These are phyloP conservation scores for Sylvicapra grimmia DNA, from an alignment of 2,113 vertebrate species.

Conservation along the genomic window DNA sequence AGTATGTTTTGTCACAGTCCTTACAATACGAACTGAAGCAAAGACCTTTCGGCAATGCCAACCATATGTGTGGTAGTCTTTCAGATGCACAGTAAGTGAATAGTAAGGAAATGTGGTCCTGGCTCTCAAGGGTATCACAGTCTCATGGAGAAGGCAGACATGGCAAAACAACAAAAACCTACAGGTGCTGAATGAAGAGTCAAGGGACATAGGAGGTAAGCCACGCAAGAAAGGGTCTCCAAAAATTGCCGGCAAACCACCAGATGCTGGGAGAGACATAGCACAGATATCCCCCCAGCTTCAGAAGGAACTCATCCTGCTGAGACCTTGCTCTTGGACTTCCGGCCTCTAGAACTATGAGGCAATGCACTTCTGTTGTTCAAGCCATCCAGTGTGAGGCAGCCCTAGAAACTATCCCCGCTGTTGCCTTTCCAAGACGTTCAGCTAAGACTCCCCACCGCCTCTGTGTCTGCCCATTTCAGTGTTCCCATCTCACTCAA, in stretches of 20 bases:
- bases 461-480: background rate
- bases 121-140: background rate
- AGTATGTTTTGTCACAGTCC: slow-evolving; percentile 5
- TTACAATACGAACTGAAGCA: slow-evolving; percentile 34
- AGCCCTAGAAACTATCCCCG: background rate
- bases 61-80: slow-evolving; percentile 15
- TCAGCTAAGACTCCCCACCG: background rate
- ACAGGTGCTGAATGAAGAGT: slow-evolving; percentile 3
- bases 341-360: background rate
- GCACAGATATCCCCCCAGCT: background rate
- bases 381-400: background rate
- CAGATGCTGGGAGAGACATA: background rate
- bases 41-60: slow-evolving; percentile 19
- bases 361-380: background rate
- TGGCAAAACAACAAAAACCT: slow-evolving; percentile 17
- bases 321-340: background rate
- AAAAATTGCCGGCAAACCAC: background rate
- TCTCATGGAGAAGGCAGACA: slow-evolving; percentile 28
- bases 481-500: background rate
- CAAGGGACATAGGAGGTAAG: background rate
- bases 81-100: background rate
- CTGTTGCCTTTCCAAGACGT: background rate
- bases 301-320: background rate
- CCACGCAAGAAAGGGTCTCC: background rate
- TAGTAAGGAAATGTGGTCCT: slow-evolving; percentile 22